Base-by-base conservation (phyloP, 2,888 invertebrate species). In the Pegoplata infirma region DNA sequence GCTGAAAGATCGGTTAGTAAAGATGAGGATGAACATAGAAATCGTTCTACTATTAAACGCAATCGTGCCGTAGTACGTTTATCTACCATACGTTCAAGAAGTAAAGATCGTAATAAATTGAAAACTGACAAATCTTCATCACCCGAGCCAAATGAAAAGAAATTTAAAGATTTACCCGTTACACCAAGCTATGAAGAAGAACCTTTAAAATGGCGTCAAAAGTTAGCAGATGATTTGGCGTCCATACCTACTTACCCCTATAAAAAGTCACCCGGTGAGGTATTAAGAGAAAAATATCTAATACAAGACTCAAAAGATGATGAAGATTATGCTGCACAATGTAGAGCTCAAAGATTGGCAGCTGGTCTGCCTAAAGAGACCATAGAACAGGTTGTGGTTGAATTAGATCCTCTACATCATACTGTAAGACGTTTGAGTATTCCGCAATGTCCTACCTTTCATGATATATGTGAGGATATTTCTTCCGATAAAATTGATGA, bases 31-130 rank as follows among this genome's bases (percentile, higher is more conserved):
- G 51, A 73, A 8, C 80, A 61, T 4, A 71, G 79, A 1, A 80
- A 76, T 68, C 89, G 92, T 72, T 91, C 91, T 75, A 92, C 93
- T 0, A 94, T 95, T 81, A 92, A 93, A 84, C 91, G 96, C 10
- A 94, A 94, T 76, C 91, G 95, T 36, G 92, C 94, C 0, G 94
- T 95, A 17, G 94, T 96, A 8, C 91, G 95, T 64, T 90, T 96
- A 46, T 93, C 94, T 81, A 95, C 95, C 0, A 90, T 94, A 83
- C 89, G 88, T 0, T 82, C 86, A 28, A 84, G 86, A 32, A 89
- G 85, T 81, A 87, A 84, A 82, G 87, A 84, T 3, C 83, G 82
- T 3, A 78, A 78, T 47, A 47, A 68, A 32, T 19, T 56, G 5
- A 77, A 74, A 40, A 78, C 46, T 2, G 64, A 82, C n/a, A 73